Evolutionary conservation across 2,888 invertebrate genomes (phyloP).

Genomic region (Athripsodes cinereus): DNA sequence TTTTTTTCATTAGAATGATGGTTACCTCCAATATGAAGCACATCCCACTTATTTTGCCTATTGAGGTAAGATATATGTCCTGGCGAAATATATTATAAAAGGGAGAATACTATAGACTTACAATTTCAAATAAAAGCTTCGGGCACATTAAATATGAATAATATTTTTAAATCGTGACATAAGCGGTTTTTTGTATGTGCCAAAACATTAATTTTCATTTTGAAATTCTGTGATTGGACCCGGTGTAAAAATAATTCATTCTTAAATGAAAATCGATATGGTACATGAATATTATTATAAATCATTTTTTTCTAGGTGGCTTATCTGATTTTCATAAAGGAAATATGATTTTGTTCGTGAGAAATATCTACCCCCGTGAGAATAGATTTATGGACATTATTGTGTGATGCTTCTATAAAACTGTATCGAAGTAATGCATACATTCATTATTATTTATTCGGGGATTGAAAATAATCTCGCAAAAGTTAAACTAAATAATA

Average conservation of each 20-base stretch:
- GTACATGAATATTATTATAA: slow-evolving; percentile 1
- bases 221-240: neutral
- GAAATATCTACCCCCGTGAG: neutral
- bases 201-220: neutral
- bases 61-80: slow-evolving; percentile 27
- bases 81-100: slow-evolving; percentile 21
- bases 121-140: slow-evolving; percentile 21
- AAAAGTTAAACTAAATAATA: no score
- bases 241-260: slow-evolving; percentile 2
- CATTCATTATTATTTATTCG: no score
- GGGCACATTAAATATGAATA: slow-evolving; percentile 27
- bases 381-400: neutral
- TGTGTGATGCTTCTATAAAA: neutral
- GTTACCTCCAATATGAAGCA: slow-evolving; percentile 16
- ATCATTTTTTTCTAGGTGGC: neutral
- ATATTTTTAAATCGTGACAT: slow-evolving; percentile 27
- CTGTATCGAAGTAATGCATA: no score
- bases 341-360: slow-evolving; percentile 4
- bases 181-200: slow-evolving; percentile 12
- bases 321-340: slow-evolving; percentile 2
- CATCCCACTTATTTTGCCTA: slow-evolving; percentile 27
- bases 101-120: slow-evolving; percentile 12
- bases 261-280: slow-evolving; percentile 18
- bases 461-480: no score
- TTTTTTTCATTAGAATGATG: no score